Evolutionary conservation across 1,140 invertebrate species (phyloP).

Genomic region (Scaptomyza pallida): DNA sequence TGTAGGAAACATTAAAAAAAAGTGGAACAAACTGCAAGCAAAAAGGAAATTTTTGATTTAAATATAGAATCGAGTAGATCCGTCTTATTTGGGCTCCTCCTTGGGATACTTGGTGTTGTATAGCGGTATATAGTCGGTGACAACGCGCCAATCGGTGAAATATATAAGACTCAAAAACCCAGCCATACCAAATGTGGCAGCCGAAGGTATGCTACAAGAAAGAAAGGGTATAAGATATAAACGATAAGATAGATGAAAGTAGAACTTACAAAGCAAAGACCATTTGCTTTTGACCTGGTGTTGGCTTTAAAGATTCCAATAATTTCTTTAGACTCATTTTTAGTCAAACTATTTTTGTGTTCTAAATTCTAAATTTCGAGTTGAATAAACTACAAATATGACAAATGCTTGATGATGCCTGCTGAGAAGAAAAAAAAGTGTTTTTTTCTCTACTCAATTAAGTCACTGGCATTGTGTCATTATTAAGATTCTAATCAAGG

Average conservation of each 20-base stretch:
- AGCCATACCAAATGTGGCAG: constrained; percentile 50
- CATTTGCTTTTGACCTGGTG: constrained; percentile 27
- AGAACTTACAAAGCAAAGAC: constrained; percentile 50
- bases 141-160: constrained; percentile 58
- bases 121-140: constrained; percentile 60
- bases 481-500: constrained; percentile 24
- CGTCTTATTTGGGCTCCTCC: constrained; percentile 24
- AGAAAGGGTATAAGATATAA: too few relatives aligned
- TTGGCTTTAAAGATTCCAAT: constrained; percentile 16
- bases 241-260: too few relatives aligned
- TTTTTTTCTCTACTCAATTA: not conserved
- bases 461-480: constrained; percentile 30
- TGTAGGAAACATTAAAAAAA: constrained; percentile 11
- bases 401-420: not conserved
- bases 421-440: not conserved
- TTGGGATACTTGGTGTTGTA: constrained; percentile 66
- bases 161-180: constrained; percentile 42
- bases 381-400: constrained; percentile 4
- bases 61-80: not conserved
- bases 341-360: too few relatives aligned
- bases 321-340: constrained; percentile 55
- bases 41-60: not conserved
- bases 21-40: not conserved
- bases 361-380: not conserved
- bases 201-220: constrained; percentile 45